Evolutionary conservation across 2,888 invertebrate species (phyloP), one percentile per base, ranked within the genome.

Genomic region (Habrosyne pyritoides): DNA sequence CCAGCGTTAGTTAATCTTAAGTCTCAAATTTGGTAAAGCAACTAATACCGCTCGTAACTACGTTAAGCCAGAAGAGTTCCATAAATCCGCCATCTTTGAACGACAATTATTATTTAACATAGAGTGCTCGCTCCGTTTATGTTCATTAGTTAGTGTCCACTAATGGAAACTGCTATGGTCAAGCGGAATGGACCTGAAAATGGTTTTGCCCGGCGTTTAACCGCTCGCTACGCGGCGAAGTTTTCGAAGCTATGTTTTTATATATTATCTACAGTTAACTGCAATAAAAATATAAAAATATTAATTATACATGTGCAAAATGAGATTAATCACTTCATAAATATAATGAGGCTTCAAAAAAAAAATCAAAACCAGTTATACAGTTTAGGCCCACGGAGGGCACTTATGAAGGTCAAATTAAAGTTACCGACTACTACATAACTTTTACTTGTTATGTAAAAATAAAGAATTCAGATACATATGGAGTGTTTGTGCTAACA

Each of bases 121-220:
- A 28, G 50, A 14, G 49, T 28, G 49, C 59, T 79, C 73, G 64
- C 75, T 77, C 78, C 84, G 81, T 88, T 87, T 85, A 84, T 82
- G 86, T 86, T 85, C 89, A 86, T 88, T 88, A 87, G 83, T 81
- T 86, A 82, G 82, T 82, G 81, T 83, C 81, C 84, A 77, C 82
- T 89, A 87, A 89, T 86, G 86, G 77, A 73, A 80, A 86, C 75
- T 77, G 77, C 77, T 77, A 82, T 81, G 80, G 80, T 75, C 81
- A 75, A 75, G 70, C 75, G 74, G 68, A 83, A 86, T 77, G 76
- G 79, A 71, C 64, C 65, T 73, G 71, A 75, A 77, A 87, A 86
- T 82, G 84, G 82, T 75, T 70, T 76, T 73, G 77, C 70, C 69
- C 70, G 64, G 66, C 71, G 75, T 78, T 84, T 80, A 84, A 81